Percentiles rank a stretch among this genome's conserved stretches.
phyloP scores from a whole-genome alignment of 2,888 invertebrate genomes.

The Creontiades dilutus region DNA sequence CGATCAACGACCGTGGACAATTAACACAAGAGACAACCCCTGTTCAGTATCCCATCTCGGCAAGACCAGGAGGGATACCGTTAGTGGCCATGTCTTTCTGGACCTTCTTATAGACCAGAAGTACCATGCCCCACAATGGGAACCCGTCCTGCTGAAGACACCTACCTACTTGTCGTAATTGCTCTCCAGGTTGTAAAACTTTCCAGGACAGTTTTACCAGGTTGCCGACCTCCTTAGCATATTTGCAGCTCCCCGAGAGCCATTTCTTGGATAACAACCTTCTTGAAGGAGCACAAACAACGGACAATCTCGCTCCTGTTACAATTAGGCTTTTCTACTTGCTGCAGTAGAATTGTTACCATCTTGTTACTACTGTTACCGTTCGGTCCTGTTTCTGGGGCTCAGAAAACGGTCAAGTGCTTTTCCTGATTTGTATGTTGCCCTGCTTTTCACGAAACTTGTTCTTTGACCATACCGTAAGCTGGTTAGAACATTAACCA shows the following conservation, averaged over 20 bases:
- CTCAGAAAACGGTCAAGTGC: not conserved
- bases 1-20: slow-evolving; percentile 40
- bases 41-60: not conserved
- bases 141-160: slow-evolving; percentile 12
- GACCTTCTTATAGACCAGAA: slow-evolving; percentile 21
- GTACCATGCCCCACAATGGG: slow-evolving; percentile 27
- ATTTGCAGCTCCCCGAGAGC: slow-evolving; percentile 19
- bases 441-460: too few relatives aligned
- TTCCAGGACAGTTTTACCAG: slow-evolving; percentile 32
- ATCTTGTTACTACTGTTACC: not conserved
- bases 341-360: not conserved
- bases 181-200: slow-evolving; percentile 18
- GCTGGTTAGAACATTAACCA: too few relatives aligned
- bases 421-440: too few relatives aligned
- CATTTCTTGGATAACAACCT: not conserved
- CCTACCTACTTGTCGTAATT: slow-evolving; percentile 27
- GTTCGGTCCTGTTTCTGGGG: not conserved
- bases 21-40: slow-evolving; percentile 10
- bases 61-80: not conserved
- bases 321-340: not conserved
- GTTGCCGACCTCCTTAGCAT: slow-evolving; percentile 14
- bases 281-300: not conserved
- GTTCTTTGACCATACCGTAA: too few relatives aligned
- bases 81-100: not conserved
- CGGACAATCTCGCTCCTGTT: not conserved